phyloP scores from a whole-genome alignment of 2,797 vertebrate species.

The Urophycis tenuis region DNA sequence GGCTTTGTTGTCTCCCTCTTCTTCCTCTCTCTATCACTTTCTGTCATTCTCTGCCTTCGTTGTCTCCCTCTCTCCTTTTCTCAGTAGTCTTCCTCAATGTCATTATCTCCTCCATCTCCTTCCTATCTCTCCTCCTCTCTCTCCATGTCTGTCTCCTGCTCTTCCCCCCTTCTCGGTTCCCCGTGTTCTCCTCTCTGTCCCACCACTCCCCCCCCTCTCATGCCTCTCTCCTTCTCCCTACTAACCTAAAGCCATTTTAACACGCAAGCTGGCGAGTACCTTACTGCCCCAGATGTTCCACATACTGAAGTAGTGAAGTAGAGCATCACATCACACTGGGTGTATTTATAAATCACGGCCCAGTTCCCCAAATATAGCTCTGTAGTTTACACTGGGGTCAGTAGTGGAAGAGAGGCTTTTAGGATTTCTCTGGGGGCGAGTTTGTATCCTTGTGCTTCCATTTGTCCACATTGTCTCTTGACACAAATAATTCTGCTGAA shows the following conservation, averaged over 20 bases:
- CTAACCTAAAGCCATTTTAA: background rate
- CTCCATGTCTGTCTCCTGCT: background rate
- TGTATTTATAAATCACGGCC: conserved; percentile 23
- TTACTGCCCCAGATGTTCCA: conserved; percentile 6
- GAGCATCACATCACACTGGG: conserved; percentile 12
- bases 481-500: background rate
- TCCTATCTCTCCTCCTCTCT: background rate
- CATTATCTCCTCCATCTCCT: background rate
- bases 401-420: background rate
- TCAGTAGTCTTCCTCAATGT: background rate
- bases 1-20: background rate
- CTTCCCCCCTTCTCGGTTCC: background rate
- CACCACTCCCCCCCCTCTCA: background rate
- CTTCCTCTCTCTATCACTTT: background rate
- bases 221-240: background rate
- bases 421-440: background rate
- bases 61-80: background rate
- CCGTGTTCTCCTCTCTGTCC: background rate
- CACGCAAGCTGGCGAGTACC: background rate
- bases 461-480: background rate
- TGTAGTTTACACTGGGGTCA: conserved; percentile 12
- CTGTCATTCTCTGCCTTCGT: background rate
- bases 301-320: conserved; percentile 28
- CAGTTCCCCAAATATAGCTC: conserved; percentile 19
- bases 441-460: background rate